phyloP scores from a whole-genome alignment of 2,888 invertebrate species.

The Agrilus mali region DNA sequence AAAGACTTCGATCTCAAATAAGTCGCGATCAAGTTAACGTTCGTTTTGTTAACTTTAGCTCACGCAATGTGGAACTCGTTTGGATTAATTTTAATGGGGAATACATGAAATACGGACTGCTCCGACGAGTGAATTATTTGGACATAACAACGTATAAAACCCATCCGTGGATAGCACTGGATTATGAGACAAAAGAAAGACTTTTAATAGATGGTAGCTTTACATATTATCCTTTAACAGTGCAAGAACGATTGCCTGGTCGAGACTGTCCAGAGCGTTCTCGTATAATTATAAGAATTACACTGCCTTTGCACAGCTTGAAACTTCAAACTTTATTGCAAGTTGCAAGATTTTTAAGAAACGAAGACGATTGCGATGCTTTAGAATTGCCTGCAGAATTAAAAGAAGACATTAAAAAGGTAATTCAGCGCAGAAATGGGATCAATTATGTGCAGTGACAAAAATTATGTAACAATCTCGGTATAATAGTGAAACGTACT shows the following conservation, averaged over 20 bases:
- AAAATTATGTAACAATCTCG: too few relatives aligned
- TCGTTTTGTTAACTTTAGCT: conserved; percentile 48
- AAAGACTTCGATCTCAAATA: conserved; percentile 27
- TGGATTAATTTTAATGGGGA: conserved; percentile 68
- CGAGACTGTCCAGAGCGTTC: conserved; percentile 11
- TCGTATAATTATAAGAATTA: conserved; percentile 38
- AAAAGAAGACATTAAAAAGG: conserved; percentile 29
- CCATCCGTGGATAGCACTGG: conserved; percentile 78
- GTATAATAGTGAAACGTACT: too few relatives aligned
- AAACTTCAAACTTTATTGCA: conserved; percentile 35
- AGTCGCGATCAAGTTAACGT: conserved; percentile 38
- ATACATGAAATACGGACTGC: conserved; percentile 44
- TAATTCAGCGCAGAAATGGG: conserved; percentile 14
- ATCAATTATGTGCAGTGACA: too few relatives aligned
- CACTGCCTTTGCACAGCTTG: conserved; percentile 39
- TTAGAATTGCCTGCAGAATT: conserved; percentile 37
- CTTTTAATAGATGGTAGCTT: conserved; percentile 41
- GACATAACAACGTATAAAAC: conserved; percentile 65
- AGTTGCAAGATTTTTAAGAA: conserved; percentile 31
- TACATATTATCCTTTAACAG: conserved; percentile 36
- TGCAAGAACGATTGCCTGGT: conserved; percentile 6
- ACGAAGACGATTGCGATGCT: conserved; percentile 25
- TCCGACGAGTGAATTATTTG: conserved; percentile 40
- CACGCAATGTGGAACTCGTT: conserved; percentile 43
- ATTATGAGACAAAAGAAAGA: conserved; percentile 53